phyloP scores from a whole-genome alignment of 2,113 vertebrate species.

The Ageneiosus marmoratus region DNA sequence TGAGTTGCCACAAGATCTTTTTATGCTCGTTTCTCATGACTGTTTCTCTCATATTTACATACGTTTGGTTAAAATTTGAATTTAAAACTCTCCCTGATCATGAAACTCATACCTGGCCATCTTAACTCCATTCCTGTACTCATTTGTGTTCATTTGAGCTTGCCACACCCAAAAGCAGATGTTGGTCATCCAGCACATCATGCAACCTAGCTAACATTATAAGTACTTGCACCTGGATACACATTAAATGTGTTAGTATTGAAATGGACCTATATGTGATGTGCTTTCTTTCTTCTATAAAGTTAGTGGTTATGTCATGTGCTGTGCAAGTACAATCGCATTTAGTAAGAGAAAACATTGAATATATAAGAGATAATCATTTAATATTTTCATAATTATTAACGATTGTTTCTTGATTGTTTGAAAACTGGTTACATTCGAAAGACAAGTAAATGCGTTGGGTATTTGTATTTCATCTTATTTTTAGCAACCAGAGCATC shows the following conservation, averaged over 20 bases:
- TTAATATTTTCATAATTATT: not conserved
- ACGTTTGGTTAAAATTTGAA: constrained; percentile 1
- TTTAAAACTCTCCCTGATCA: not conserved
- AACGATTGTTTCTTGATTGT: not conserved
- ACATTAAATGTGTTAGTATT: not conserved
- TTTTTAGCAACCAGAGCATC: not conserved
- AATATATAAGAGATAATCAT: not conserved
- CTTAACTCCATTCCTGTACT: not conserved
- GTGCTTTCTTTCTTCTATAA: not conserved
- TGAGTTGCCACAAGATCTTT: not conserved
- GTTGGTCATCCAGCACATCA: not conserved
- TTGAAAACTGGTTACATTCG: not conserved
- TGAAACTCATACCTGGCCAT: not conserved
- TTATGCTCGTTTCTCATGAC: not conserved
- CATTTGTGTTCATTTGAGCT: not conserved
- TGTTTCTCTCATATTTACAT: constrained; percentile 11
- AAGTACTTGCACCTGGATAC: not conserved
- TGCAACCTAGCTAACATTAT: not conserved
- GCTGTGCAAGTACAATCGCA: not conserved
- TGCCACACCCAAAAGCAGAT: not conserved
- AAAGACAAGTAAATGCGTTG: not conserved
- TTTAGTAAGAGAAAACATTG: not conserved
- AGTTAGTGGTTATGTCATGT: not conserved
- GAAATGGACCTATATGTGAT: not conserved
- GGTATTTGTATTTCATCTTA: not conserved